Evolutionary conservation across 1,140 invertebrate species (phyloP).

Genomic region (Panagrolaimus sp.): DNA sequence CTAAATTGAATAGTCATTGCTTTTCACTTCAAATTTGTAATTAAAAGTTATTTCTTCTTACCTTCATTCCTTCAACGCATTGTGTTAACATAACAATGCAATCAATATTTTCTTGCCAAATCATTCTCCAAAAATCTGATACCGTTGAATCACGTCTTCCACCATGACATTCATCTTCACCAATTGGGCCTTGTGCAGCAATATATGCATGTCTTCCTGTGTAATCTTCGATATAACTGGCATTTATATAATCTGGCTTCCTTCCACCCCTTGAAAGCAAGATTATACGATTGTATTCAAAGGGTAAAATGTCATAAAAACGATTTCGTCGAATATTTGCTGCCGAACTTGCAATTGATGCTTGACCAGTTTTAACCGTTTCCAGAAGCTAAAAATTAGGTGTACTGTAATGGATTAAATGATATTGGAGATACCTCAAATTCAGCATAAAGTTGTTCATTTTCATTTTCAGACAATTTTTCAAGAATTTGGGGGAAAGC

Average conservation of each 20-base stretch:
- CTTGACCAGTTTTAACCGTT: not conserved
- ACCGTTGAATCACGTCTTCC: conserved; percentile 37
- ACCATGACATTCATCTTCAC: conserved; percentile 26
- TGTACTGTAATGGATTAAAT: not conserved
- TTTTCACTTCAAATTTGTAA: not conserved
- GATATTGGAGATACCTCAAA: conserved; percentile 18
- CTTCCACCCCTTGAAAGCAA: conserved; percentile 23
- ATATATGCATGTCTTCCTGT: conserved; percentile 28
- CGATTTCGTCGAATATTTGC: conserved; percentile 46
- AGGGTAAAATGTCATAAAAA: conserved; percentile 44
- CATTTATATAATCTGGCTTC: conserved; percentile 42
- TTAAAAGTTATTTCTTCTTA: conserved; percentile 26
- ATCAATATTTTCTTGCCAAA: conserved; percentile 61
- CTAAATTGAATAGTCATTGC: conserved; percentile 18
- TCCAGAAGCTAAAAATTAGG: not conserved
- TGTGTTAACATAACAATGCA: conserved; percentile 61
- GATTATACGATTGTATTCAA: conserved; percentile 47
- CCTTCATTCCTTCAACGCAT: conserved; percentile 60
- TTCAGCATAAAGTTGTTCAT: conserved; percentile 27
- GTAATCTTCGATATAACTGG: conserved; percentile 31
- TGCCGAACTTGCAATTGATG: not conserved
- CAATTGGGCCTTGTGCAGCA: conserved; percentile 45
- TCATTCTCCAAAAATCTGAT: conserved; percentile 61
- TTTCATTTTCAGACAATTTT: conserved; percentile 24
- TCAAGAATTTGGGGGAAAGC: conserved; percentile 17